Evolutionary conservation across 2,888 invertebrate genomes (phyloP).

Genomic region (Lampropteryx suffumata): DNA sequence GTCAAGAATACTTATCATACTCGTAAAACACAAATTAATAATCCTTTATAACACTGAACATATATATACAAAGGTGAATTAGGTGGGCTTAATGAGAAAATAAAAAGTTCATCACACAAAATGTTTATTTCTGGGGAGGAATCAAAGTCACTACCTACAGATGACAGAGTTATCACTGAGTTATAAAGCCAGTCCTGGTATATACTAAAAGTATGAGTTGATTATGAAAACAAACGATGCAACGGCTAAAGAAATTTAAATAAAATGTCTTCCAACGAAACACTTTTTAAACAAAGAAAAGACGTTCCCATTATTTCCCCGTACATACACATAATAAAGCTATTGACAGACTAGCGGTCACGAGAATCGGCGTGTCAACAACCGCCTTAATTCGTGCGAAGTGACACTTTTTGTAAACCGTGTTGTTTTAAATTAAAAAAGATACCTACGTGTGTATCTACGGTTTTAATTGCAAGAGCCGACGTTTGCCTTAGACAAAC

Average conservation of each 20-base stretch:
- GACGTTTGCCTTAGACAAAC: constrained; percentile 48
- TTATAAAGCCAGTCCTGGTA: no score
- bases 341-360: constrained; percentile 47
- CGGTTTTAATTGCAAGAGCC: constrained; percentile 35
- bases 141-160: no score
- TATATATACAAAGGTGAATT: no score
- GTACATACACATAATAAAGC: constrained; percentile 40
- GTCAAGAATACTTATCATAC: no score
- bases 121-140: no score
- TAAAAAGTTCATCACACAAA: no score
- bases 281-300: constrained; percentile 22
- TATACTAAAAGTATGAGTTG: no score
- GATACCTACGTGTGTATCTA: constrained; percentile 39
- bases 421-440: constrained; percentile 52
- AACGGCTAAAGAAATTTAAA: constrained; percentile 4
- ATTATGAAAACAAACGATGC: no score
- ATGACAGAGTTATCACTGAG: no score
- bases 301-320: constrained; percentile 33
- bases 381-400: constrained; percentile 52
- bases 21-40: no score
- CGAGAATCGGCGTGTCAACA: constrained; percentile 50
- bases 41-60: no score
- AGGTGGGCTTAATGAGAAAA: no score
- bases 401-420: constrained; percentile 47
- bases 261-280: constrained; percentile 8